Evolutionary conservation across 2,113 vertebrate genomes (phyloP).

Genomic region (Tautogolabrus adspersus): DNA sequence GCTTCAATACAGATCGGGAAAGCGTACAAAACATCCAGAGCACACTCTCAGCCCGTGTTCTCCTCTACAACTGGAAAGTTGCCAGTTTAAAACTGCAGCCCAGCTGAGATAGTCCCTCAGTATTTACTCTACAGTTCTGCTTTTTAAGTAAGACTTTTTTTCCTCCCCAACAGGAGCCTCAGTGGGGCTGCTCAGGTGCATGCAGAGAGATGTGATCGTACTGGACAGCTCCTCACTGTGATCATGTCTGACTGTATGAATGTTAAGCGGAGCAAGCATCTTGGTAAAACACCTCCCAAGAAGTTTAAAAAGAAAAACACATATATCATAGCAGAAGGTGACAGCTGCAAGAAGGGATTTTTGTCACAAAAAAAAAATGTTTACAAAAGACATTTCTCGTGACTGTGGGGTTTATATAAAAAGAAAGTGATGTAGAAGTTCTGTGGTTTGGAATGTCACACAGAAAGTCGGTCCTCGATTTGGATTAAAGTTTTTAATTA

Average conservation of each 20-base stretch:
- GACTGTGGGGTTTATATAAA: conserved; percentile 2
- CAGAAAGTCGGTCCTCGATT: not conserved
- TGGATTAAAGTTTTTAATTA: not conserved
- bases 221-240: conserved; percentile 64
- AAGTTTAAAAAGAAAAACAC: conserved; percentile 29
- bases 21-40: conserved; percentile 15
- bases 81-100: conserved; percentile 19
- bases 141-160: conserved; percentile 21
- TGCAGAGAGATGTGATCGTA: conserved; percentile 33
- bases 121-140: conserved; percentile 23
- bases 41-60: not conserved
- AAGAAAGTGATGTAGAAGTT: not conserved
- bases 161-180: conserved; percentile 24
- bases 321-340: not conserved
- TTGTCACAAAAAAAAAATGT: not conserved
- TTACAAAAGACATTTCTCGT: conserved; percentile 5
- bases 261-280: conserved; percentile 55
- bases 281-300: conserved; percentile 30
- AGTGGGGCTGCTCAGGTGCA: conserved; percentile 67
- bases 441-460: not conserved
- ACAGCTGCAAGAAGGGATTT: conserved; percentile 28
- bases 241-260: conserved; percentile 52
- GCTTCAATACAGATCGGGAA: conserved; percentile 36
- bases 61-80: conserved; percentile 2
- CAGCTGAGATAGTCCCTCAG: conserved; percentile 52